These are phyloP conservation scores for Spizaetus ornatus DNA, from an alignment of 2,113 vertebrate genomes.

Conservation along the genomic window DNA sequence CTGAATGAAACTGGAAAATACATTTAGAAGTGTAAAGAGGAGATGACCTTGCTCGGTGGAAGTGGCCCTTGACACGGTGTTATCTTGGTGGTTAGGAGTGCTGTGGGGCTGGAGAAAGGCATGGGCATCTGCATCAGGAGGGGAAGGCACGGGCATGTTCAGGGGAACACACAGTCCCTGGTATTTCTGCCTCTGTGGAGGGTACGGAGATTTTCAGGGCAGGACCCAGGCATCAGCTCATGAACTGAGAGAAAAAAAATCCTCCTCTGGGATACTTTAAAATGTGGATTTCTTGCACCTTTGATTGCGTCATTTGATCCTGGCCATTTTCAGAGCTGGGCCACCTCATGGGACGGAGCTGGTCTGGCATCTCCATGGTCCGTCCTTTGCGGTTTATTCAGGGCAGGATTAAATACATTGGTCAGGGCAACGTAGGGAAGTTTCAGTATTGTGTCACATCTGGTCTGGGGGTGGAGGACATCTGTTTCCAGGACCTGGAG, in stretches of 20 bases:
- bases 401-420: background rate
- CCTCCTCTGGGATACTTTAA: background rate
- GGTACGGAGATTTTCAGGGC: background rate
- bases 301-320: background rate
- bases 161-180: background rate
- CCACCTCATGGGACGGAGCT: background rate
- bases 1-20: background rate
- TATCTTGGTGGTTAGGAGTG: background rate
- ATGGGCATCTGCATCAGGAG: background rate
- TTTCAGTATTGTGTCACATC: background rate
- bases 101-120: background rate
- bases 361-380: background rate
- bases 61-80: background rate
- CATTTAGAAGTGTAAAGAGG: background rate
- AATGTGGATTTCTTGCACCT: background rate
- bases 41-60: background rate
- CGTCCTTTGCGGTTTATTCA: background rate
- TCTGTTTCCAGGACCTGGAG: background rate
- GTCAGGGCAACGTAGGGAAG: background rate
- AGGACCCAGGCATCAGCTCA: background rate
- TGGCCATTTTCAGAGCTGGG: background rate
- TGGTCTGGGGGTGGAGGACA: background rate
- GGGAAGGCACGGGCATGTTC: background rate
- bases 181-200: background rate
- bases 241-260: background rate